Evolutionary conservation across 2,888 invertebrate genomes (phyloP), one percentile per base, ranked within the genome.

Genomic region (Elegia similella): DNA sequence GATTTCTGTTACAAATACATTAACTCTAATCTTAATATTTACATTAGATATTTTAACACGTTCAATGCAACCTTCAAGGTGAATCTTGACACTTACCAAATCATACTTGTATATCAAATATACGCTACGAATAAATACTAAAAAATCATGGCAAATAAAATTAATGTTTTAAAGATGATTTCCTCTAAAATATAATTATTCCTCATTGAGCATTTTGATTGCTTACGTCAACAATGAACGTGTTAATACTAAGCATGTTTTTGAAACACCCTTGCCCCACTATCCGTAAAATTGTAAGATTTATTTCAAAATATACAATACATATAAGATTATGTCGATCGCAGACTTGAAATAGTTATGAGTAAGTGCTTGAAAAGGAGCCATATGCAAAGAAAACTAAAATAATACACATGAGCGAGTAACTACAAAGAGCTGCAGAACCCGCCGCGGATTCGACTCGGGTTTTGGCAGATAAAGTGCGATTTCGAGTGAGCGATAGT

Each of bases 401-500:
- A 66, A 56, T 65, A 64, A 65, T 75, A 69, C 67, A 70, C 72
- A 72, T 70, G 65, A 67, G 57, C 53, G 52, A 73, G 76, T 74
- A 74, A 71, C 68, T 74, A 76, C 73, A 76, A 70, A 72, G 78
- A 82, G 77, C 72, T 70, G 75, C 74, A 64, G 71, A 75, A 69
- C 62, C 70, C 73, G 71, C 72, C 65, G 61, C 75, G 78, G 78
- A 79, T 80, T 76, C 79, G 72, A 80, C 78, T 76, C 74, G 80
- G 76, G 80, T 86, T 88, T 88, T 82, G 86, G 84, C 87, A 84
- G 87, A 88, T 86, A 86, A 84, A 86, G 83, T 84, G 86, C 83
- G 88, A 88, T 88, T 82, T 80, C 83, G 74, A 83, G 85, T 86
- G 86, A 86, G 84, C 84, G 87, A 91, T 90, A 89, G 84, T 78